These are phyloP conservation scores for Apis laboriosa DNA, from an alignment of 1,140 invertebrate genomes.

Conservation along the genomic window DNA sequence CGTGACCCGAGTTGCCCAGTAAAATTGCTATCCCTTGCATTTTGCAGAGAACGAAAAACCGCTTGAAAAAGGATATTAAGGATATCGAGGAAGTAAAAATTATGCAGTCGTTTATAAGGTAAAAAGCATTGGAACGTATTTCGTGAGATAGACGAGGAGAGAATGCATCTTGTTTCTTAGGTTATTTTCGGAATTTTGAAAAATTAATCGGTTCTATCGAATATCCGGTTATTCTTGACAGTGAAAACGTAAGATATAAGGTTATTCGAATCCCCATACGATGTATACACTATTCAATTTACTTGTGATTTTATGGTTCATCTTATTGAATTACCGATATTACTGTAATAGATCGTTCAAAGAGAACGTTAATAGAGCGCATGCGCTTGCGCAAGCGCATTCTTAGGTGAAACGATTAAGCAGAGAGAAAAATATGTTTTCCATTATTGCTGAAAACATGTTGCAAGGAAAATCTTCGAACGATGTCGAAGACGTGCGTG, in stretches of 20 bases:
- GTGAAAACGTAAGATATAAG: constrained; percentile 17
- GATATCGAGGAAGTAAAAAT: neutral
- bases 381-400: constrained; percentile 2
- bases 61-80: constrained; percentile 15
- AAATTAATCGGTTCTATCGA: constrained; percentile 10
- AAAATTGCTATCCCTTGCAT: constrained; percentile 14
- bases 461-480: constrained; percentile 11
- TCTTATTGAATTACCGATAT: constrained; percentile 32
- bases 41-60: neutral
- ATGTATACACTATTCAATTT: constrained; percentile 50
- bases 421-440: constrained; percentile 48
- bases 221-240: neutral
- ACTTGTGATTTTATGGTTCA: constrained; percentile 27
- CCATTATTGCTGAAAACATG: constrained; percentile 52
- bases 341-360: constrained; percentile 44
- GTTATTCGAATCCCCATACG: constrained; percentile 27
- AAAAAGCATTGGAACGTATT: neutral
- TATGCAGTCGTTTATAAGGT: neutral
- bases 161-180: neutral
- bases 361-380: constrained; percentile 35
- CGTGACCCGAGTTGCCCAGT: constrained; percentile 27
- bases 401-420: constrained; percentile 26
- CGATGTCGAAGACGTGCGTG: constrained; percentile 36
- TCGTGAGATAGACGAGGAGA: neutral
- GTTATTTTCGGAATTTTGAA: neutral